Base-by-base conservation (phyloP, 2,888 invertebrate genomes). In the Meteorus colon region DNA sequence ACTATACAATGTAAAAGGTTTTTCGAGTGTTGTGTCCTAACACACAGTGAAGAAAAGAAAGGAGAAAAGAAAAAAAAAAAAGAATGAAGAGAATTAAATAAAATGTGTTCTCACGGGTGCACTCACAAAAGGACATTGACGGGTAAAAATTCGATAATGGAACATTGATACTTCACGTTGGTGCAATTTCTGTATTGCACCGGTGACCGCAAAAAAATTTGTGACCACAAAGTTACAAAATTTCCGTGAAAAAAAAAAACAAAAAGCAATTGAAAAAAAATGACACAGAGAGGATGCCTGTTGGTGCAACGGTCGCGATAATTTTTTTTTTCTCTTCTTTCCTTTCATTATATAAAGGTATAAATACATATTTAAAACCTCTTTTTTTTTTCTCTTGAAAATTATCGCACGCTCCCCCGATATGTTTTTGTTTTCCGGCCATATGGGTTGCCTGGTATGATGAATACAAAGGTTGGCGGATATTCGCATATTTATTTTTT, bases 161-260 rank as follows among this genome's bases (percentile, higher is more conserved):
- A 65, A 51, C 67, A 55, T 68, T 68, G 68, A 51, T 55, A 34
- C 31, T 69, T 71, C 27, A 19, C 8, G 63, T 63, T 63, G 31
- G 37, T 16, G 62, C 19, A 41, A 45, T 72, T 37, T 45, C 16
- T 29, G 29, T 34, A 24, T 71, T 67, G 66, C 72, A 75, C 66
- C 55, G 66, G 31, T 45, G 34, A 76, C 76, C 76, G 37, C 76
- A 81, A 75, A 74, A 73, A 41, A 41, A 34, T 34, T 74, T 76
- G 77, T 55, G 85, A 85, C 84, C 87, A 45, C 60, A 82, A 87
- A 86, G 87, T 87, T 85, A 82, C 4, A 84, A 82, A 83, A 81
- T 82, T 86, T 87, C 87, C 86, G 82, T 78, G 75, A 75, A 76
- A 78, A 48, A 72, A 62, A 45, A 45, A 62, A 48, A 48, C 8